phyloP scores from a whole-genome alignment of 2,797 vertebrate genomes.

The Microchirus variegatus region DNA sequence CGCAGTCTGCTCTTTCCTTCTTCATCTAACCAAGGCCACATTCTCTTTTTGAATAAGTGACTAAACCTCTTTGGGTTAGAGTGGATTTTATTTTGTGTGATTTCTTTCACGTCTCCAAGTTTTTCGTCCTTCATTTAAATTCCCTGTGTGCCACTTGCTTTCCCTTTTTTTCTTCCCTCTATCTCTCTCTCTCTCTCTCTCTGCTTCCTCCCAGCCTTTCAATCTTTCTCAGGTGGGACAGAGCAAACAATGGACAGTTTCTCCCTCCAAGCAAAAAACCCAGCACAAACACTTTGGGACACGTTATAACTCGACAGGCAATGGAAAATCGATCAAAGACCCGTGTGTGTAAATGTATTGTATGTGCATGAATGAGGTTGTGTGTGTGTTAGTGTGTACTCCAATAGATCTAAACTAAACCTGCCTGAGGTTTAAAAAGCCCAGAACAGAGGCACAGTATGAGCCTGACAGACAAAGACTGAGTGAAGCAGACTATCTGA shows the following conservation, averaged over 20 bases:
- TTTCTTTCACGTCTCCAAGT: constrained; percentile 11
- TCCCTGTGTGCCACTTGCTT: constrained; percentile 24
- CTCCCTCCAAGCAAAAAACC: constrained; percentile 38
- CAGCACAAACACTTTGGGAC: constrained; percentile 51
- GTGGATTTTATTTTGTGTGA: neutral
- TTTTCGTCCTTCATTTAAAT: constrained; percentile 26
- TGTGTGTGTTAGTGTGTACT: constrained; percentile 19
- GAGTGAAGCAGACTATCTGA: constrained; percentile 13
- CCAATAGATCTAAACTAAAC: constrained; percentile 28
- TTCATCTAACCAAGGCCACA: constrained; percentile 11
- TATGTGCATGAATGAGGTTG: constrained; percentile 8
- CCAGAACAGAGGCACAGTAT: constrained; percentile 25
- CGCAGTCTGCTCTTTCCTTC: constrained; percentile 12
- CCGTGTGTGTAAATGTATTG: constrained; percentile 5
- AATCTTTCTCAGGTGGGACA: constrained; percentile 41
- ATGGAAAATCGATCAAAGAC: constrained; percentile 61
- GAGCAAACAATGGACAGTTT: constrained; percentile 45
- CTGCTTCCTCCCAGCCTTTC: constrained; percentile 18
- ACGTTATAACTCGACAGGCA: constrained; percentile 44
- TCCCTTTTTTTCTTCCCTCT: neutral
- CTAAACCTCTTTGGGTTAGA: constrained; percentile 12
- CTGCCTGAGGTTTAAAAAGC: constrained; percentile 46
- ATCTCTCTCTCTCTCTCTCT: constrained; percentile 17
- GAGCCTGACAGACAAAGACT: constrained; percentile 5
- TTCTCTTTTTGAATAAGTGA: constrained; percentile 9